Conservation (phyloP, 2,888 invertebrate species). For the Polydrusus pterygomalis region DNA sequence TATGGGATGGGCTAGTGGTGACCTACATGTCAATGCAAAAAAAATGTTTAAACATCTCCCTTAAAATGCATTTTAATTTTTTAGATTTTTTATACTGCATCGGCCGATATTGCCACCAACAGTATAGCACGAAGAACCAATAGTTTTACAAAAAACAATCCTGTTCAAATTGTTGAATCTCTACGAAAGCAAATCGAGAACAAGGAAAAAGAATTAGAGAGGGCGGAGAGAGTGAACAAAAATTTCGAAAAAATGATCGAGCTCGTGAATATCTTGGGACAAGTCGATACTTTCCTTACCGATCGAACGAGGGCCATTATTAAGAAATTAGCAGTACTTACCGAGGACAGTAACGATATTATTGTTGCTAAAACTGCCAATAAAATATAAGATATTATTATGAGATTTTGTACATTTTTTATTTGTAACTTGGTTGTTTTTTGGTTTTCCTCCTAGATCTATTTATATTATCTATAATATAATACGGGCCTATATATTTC, state of each 20-base stretch:
- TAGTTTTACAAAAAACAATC: slow-evolving; percentile 55
- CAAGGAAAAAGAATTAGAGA: slow-evolving; percentile 67
- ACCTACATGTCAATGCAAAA: too few species aligned
- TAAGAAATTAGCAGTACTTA: slow-evolving; percentile 71
- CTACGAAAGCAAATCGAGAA: slow-evolving; percentile 64
- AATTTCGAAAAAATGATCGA: slow-evolving; percentile 73
- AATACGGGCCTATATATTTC: too few species aligned
- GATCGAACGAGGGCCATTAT: slow-evolving; percentile 71
- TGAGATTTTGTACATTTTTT: neutral
- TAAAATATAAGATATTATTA: slow-evolving; percentile 21
- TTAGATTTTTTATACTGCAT: slow-evolving; percentile 45
- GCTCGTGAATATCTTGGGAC: slow-evolving; percentile 73
- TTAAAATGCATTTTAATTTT: slow-evolving; percentile 40
- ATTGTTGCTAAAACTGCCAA: slow-evolving; percentile 75
- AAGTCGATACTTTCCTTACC: slow-evolving; percentile 73
- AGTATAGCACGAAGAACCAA: slow-evolving; percentile 53
- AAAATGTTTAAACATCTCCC: too few species aligned
- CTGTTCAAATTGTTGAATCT: slow-evolving; percentile 60
- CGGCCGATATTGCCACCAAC: slow-evolving; percentile 57
- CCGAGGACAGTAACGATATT: slow-evolving; percentile 68
- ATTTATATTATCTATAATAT: too few species aligned
- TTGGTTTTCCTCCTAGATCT: too few species aligned
- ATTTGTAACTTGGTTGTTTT: neutral
- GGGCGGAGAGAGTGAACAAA: slow-evolving; percentile 69
- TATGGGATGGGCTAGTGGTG: too few species aligned